Base-by-base conservation (phyloP, 2,888 invertebrate genomes). In the Neelides folsomi region DNA sequence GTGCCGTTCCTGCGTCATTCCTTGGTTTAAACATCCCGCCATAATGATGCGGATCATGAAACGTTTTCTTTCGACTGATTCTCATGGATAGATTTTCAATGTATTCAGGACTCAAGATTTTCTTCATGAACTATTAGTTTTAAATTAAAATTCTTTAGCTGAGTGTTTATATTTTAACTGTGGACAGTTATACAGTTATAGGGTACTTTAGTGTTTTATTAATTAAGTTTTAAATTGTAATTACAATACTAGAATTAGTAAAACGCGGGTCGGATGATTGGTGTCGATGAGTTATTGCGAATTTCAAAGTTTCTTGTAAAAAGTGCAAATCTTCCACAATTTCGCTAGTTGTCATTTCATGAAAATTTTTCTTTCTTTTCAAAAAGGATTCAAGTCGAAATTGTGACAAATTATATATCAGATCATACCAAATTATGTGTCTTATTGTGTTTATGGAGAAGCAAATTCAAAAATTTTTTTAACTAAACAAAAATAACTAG, bases 301-400 rank as follows among this genome's bases (percentile, higher is more conserved):
- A 93, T 70, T 97, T 97, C 71, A 90, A 86, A 4, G 85, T 78
- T 69, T 97, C 95, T 8, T 85, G 74, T 59, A 90, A 75, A 58
- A 87, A 79, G 65, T 95, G 95, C 76, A 84, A 55, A 55, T 74
- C 72, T 60, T 75, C 62, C 37, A 75, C 70, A 51, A 71, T 71
- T 51, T 77, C 68, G 47, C 75, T 71, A 43, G 41, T 39, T 41
- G 52, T 57, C 58, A 62, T 55, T 19, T 55, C 49, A 3, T 45
- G 42, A n/a, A 27, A 27, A 27, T 27, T 27, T 7, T 47, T 51
- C 15, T 52, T 46, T 38, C 60, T 60, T n/a, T n/a, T n/a, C n/a
- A n/a, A n/a, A n/a, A n/a, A n/a, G n/a, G n/a, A n/a, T n/a, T n/a
- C n/a, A n/a, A n/a, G n/a, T n/a, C n/a, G n/a, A n/a, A n/a, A n/a